Base-by-base conservation (phyloP, 2,888 invertebrate genomes). In the Siphlonurus alternatus region DNA sequence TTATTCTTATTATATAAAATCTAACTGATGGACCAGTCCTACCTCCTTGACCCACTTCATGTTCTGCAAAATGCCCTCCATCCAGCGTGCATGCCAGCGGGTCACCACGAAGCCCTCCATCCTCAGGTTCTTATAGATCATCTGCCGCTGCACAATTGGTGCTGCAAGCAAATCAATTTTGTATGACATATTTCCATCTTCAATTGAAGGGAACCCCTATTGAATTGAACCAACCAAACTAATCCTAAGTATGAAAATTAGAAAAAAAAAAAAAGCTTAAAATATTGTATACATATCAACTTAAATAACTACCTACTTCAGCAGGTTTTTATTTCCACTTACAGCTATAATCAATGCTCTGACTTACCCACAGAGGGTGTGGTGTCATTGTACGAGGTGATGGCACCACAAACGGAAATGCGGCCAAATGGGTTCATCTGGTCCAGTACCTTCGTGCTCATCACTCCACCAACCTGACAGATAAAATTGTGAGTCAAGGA, bases 391-490 rank as follows among this genome's bases (percentile, higher is more conserved):
- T 87, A 87, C 2, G 76, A 72, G 0, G 84, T 80, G 67, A 87
- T 86, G 1, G 82, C 78, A 19, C 87, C 87, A 70, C 86, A 86
- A 1, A 83, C 79, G 0, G 85, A 77, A 18, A 86, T 76, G 65
- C 86, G 75, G 0, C 87, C 86, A 67, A 73, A 78, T 23, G 67
- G 66, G 65, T 81, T 85, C 86, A 87, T 86, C 68, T 81, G 80
- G 23, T 78, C 76, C 2, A 85, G 73, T 1, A 86, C 78, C 1
- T 72, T 75, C 66, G 79, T 79, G 59, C 84, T 83, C 5, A 85
- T 76, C 68, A 82, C 81, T 1, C 86, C 87, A 2, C 86, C 86
- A 23, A 87, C 86, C 86, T 87, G 66, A 20, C 69, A 59, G 67
- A 59, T 61, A 59, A 23, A 24, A 19, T 62, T 18, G 7, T 23